phyloP scores from a whole-genome alignment of 1,140 invertebrate species.

The Drosophila guanche region DNA sequence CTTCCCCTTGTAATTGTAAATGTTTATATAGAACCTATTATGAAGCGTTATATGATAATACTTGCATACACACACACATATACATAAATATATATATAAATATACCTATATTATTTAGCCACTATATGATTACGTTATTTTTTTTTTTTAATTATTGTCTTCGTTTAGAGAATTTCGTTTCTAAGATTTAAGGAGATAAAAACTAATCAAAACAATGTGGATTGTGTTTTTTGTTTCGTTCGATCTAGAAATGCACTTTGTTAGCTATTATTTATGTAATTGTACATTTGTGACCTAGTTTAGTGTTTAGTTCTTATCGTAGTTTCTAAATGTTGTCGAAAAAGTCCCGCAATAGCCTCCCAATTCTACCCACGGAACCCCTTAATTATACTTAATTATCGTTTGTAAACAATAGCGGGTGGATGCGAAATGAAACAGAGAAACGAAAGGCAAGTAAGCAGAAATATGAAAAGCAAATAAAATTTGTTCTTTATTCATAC shows the following conservation, averaged over 20 bases:
- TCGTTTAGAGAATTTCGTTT: slow-evolving; percentile 62
- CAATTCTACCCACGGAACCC: slow-evolving; percentile 24
- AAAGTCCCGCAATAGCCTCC: slow-evolving; percentile 38
- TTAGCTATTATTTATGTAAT: slow-evolving; percentile 66
- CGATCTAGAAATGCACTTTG: slow-evolving; percentile 48
- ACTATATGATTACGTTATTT: slow-evolving; percentile 44
- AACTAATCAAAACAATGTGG: slow-evolving; percentile 14
- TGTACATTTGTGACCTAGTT: slow-evolving; percentile 64
- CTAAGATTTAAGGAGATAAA: slow-evolving; percentile 71
- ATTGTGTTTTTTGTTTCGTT: slow-evolving; percentile 59
- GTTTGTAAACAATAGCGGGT: slow-evolving; percentile 32
- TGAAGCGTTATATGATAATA: slow-evolving; percentile 72
- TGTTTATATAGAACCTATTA: slow-evolving; percentile 72
- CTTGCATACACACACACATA: slow-evolving; percentile 55
- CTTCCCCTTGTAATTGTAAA: slow-evolving; percentile 72
- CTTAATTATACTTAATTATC: slow-evolving; percentile 59
- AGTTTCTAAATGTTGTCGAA: slow-evolving; percentile 73
- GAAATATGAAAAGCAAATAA: slow-evolving; percentile 61
- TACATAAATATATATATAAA: slow-evolving; percentile 36
- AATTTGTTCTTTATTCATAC: slow-evolving; percentile 64
- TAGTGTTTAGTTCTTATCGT: slow-evolving; percentile 76
- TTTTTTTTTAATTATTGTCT: slow-evolving; percentile 44
- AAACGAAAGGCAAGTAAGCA: slow-evolving; percentile 36
- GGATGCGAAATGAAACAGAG: slow-evolving; percentile 6
- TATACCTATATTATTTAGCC: slow-evolving; percentile 44